phyloP scores from a whole-genome alignment of 1,140 invertebrate genomes.

The Rhyacophila brunnea region DNA sequence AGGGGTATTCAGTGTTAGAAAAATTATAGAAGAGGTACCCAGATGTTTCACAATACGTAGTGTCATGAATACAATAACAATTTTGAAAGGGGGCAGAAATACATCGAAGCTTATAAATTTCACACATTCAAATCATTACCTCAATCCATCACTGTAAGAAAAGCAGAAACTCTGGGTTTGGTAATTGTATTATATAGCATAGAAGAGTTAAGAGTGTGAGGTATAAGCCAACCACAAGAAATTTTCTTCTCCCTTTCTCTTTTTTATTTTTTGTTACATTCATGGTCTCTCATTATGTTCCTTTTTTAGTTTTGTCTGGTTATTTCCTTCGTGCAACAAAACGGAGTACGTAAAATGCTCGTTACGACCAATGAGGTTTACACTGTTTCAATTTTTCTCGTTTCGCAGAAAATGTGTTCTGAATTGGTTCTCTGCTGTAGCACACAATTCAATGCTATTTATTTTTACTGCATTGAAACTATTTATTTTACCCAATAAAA shows the following conservation, averaged over 20 bases:
- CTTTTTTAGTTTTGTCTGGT: constrained; percentile 1
- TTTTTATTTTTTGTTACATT: constrained; percentile 9
- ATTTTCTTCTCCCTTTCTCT: constrained; percentile 9
- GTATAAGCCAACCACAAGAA: constrained; percentile 19
- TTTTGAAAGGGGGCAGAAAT: too few relatives aligned
- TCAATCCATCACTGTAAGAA: constrained; percentile 10
- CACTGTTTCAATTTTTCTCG: too few relatives aligned
- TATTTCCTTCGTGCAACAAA: background rate
- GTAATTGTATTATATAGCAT: constrained; percentile 31
- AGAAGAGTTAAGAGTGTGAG: constrained; percentile 30
- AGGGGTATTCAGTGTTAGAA: too few relatives aligned
- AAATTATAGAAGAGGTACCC: too few relatives aligned
- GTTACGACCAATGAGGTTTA: constrained; percentile 7
- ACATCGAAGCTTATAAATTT: constrained; percentile 3
- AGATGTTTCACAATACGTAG: too few relatives aligned
- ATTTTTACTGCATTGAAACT: too few relatives aligned
- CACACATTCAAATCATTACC: background rate
- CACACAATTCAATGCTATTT: too few relatives aligned
- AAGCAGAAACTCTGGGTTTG: constrained; percentile 19
- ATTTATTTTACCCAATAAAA: too few relatives aligned
- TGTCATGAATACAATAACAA: too few relatives aligned
- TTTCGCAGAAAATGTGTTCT: too few relatives aligned
- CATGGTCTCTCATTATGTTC: constrained; percentile 20
- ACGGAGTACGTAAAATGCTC: constrained; percentile 19
- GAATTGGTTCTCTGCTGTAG: background rate